Conservation (phyloP, 1,140 invertebrate genomes). For the Meloidogyne exigua region DNA sequence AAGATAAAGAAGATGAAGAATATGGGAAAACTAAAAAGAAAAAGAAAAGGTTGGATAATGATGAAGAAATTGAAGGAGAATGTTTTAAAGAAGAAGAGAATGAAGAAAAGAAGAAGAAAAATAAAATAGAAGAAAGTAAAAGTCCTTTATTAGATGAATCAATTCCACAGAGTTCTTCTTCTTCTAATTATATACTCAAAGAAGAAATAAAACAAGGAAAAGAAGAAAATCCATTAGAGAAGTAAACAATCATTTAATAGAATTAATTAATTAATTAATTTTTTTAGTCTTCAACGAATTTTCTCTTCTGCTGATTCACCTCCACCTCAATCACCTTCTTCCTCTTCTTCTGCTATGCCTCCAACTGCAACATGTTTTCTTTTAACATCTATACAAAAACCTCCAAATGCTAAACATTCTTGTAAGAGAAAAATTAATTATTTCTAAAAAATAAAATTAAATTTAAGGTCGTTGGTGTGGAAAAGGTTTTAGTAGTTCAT, state of each 20-base stretch:
- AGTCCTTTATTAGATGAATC: slow-evolving; percentile 4
- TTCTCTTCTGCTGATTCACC: slow-evolving; percentile 27
- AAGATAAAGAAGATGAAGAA: neutral
- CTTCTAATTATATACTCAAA: neutral
- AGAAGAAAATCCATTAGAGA: slow-evolving; percentile 20
- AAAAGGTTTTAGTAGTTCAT: slow-evolving; percentile 94
- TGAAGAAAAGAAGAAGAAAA: neutral
- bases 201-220: slow-evolving; percentile 4
- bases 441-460: slow-evolving; percentile 24
- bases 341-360: slow-evolving; percentile 2
- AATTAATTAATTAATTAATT: neutral
- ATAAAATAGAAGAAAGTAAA: neutral
- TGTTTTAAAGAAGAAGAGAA: neutral
- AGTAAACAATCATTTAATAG: neutral
- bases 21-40: slow-evolving; percentile 9
- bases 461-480: slow-evolving; percentile 90
- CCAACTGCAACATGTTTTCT: neutral
- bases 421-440: slow-evolving; percentile 23
- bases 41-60: neutral
- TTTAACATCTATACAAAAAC: slow-evolving; percentile 45
- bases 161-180: neutral
- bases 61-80: neutral
- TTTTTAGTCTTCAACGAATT: slow-evolving; percentile 19
- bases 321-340: slow-evolving; percentile 15
- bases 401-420: slow-evolving; percentile 42